Evolutionary conservation across 2,113 vertebrate species (phyloP).

Genomic region (Lates calcarifer): DNA sequence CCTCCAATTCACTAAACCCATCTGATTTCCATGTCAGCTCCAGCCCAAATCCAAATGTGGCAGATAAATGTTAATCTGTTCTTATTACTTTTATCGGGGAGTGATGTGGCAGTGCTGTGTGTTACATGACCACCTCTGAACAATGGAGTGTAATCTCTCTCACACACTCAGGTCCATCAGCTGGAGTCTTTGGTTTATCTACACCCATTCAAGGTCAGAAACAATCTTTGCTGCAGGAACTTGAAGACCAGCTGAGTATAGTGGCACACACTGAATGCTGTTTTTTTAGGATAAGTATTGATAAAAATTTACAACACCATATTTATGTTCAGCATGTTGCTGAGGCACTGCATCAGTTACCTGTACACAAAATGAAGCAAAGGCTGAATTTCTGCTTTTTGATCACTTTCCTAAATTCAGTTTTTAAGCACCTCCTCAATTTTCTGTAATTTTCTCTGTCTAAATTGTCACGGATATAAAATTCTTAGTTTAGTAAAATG

Average conservation of each 20-base stretch:
- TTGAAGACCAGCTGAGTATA: constrained; percentile 3
- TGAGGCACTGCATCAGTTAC: background rate
- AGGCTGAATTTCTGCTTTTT: background rate
- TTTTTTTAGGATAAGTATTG: constrained; percentile 27
- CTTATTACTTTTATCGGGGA: constrained; percentile 64
- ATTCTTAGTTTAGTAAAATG: background rate
- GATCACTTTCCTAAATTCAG: background rate
- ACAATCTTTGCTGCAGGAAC: constrained; percentile 52
- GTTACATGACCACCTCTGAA: constrained; percentile 70
- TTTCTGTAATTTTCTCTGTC: background rate
- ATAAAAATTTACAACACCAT: background rate
- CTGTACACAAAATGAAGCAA: background rate
- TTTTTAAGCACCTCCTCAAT: background rate
- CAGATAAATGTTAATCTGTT: constrained; percentile 69
- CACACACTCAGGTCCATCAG: constrained; percentile 63
- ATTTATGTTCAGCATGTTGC: background rate
- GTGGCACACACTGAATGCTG: background rate
- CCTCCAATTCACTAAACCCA: constrained; percentile 63
- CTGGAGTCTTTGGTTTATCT: constrained; percentile 71
- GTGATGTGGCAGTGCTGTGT: constrained; percentile 22
- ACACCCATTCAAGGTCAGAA: constrained; percentile 56
- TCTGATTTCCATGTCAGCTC: constrained; percentile 55
- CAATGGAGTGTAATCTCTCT: constrained; percentile 71
- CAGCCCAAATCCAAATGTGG: constrained; percentile 39
- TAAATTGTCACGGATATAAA: background rate